These are phyloP conservation scores for Chouioia cunea DNA, from an alignment of 2,888 invertebrate genomes.

Conservation along the genomic window DNA sequence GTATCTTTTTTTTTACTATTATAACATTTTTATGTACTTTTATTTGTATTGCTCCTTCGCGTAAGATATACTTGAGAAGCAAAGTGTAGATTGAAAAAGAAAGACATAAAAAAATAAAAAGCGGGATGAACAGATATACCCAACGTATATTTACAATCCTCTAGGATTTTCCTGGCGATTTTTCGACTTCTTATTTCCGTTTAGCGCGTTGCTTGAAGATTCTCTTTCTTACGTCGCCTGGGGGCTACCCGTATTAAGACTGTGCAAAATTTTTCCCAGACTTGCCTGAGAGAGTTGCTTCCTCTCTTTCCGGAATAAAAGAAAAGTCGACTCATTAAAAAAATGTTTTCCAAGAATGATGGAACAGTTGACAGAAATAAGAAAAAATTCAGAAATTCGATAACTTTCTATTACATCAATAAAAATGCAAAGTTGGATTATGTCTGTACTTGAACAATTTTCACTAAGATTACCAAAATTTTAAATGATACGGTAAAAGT, in stretches of 20 bases:
- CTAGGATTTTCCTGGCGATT: constrained; percentile 41
- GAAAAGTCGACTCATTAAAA: constrained; percentile 58
- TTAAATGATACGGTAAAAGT: no score
- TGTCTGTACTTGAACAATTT: no score
- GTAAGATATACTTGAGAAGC: neutral
- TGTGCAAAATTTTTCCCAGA: constrained; percentile 15
- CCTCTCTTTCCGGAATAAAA: constrained; percentile 17
- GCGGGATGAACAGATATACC: neutral
- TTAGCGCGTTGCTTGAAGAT: constrained; percentile 13
- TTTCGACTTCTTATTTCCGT: constrained; percentile 47
- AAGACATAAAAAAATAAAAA: neutral
- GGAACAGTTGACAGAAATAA: constrained; percentile 51
- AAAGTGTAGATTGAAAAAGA: constrained; percentile 4
- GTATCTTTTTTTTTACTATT: no score
- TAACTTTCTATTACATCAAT: neutral
- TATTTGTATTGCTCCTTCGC: no score
- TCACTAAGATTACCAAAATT: no score
- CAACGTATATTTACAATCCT: constrained; percentile 30
- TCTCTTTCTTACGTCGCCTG: constrained; percentile 32
- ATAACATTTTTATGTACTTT: constrained; percentile 26
- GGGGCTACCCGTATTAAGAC: constrained; percentile 34
- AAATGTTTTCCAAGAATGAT: constrained; percentile 56
- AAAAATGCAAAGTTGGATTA: no score
- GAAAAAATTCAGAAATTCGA: constrained; percentile 3
- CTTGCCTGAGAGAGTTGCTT: constrained; percentile 1